Percentiles rank a stretch among this genome's conserved stretches.
Conservation (phyloP, 2,888 invertebrate species). For the Myathropa florea region DNA sequence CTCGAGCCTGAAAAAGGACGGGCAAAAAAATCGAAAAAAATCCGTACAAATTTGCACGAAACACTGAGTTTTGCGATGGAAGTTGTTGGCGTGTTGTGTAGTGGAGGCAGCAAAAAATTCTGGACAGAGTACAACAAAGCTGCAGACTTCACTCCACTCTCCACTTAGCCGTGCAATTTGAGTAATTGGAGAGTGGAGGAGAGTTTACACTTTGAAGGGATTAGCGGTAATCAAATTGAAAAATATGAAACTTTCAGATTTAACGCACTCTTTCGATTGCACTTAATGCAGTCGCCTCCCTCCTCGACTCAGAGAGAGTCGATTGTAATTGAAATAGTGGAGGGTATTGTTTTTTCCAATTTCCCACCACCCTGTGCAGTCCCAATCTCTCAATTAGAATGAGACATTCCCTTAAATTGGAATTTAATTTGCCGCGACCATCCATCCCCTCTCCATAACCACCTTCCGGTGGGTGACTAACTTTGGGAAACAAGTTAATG, state of each 20-base stretch:
- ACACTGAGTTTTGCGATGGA: slow-evolving; percentile 2
- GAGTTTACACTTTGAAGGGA: slow-evolving; percentile 23
- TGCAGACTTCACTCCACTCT: neutral
- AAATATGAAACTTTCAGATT: neutral
- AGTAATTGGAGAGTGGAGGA: slow-evolving; percentile 52
- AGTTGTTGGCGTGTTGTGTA: neutral
- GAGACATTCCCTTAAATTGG: neutral
- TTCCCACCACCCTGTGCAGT: no score
- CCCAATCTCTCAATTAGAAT: slow-evolving; percentile 1
- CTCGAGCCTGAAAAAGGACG: neutral
- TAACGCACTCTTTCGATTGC: neutral
- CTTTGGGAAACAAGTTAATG: slow-evolving; percentile 32
- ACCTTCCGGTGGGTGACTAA: neutral
- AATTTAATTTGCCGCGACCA: neutral
- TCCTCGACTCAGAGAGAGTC: no score
- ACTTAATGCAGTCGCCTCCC: neutral
- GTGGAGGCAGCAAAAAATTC: slow-evolving; percentile 7
- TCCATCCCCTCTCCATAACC: neutral
- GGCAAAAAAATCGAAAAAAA: slow-evolving; percentile 18
- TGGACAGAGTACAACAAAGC: neutral
- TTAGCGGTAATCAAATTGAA: slow-evolving; percentile 14
- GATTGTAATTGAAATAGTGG: no score
- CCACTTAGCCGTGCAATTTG: slow-evolving; percentile 56
- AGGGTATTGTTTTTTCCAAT: no score
- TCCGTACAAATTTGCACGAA: slow-evolving; percentile 22